These are phyloP conservation scores for Andrena chrysosceles DNA, from an alignment of 2,888 invertebrate species.

Conservation along the genomic window DNA sequence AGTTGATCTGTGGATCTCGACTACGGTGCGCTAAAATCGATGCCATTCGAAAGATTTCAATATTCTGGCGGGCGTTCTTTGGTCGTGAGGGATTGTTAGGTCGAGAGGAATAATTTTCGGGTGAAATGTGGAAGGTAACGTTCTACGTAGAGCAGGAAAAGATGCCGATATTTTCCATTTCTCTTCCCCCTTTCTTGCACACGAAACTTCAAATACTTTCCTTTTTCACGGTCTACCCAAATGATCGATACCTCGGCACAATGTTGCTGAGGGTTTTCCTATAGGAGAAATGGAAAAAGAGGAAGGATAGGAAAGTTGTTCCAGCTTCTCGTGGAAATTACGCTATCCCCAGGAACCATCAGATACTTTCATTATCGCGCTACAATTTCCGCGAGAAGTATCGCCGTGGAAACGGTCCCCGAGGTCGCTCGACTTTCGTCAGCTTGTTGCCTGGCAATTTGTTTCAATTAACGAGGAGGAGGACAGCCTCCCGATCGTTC, in stretches of 20 bases:
- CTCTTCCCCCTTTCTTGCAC: background rate
- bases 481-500: constrained; percentile 10
- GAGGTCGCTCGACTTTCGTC: constrained; percentile 6
- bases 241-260: background rate
- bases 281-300: background rate
- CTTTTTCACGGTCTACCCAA: background rate
- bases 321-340: constrained; percentile 34
- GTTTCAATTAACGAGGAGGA: constrained; percentile 47
- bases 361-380: constrained; percentile 48
- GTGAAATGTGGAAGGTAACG: constrained; percentile 28
- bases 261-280: background rate
- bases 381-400: constrained; percentile 50
- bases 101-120: background rate
- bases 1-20: too few relatives aligned
- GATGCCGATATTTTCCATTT: background rate
- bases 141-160: constrained; percentile 10
- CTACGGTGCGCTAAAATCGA: background rate
- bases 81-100: background rate
- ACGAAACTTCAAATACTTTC: background rate
- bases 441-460: constrained; percentile 35
- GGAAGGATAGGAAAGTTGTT: constrained; percentile 1
- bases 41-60: background rate
- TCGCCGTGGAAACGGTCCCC: constrained; percentile 31
- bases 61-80: background rate
- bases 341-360: constrained; percentile 33